Conservation (phyloP, 2,797 vertebrate species). For the Morus bassanus region DNA sequence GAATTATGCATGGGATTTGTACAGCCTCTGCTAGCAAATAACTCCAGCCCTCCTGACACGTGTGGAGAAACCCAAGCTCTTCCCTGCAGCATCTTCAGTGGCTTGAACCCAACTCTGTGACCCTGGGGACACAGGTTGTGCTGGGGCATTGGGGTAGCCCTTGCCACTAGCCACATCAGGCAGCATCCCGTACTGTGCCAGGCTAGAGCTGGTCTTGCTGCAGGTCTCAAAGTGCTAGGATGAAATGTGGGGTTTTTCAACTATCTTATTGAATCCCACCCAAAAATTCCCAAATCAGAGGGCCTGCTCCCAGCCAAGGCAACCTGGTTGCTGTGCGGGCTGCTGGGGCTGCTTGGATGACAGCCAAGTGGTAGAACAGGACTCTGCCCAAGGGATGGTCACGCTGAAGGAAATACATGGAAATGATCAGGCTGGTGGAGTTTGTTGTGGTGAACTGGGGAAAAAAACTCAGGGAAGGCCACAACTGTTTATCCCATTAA, state of each 20-base stretch:
- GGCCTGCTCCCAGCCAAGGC: background rate
- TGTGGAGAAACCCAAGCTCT: background rate
- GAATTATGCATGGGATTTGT: conserved; percentile 30
- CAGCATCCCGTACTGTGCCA: background rate
- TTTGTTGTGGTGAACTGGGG: background rate
- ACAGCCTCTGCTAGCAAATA: background rate
- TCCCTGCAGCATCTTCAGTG: background rate
- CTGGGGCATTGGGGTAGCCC: background rate
- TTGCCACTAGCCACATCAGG: background rate
- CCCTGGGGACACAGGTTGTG: fast-evolving
- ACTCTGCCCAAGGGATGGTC: background rate
- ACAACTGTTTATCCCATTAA: background rate
- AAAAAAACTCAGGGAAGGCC: background rate
- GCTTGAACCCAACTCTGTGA: background rate
- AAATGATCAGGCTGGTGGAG: background rate
- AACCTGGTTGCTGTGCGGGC: background rate
- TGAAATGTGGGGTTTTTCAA: background rate
- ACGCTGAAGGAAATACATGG: background rate
- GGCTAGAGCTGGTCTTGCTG: background rate
- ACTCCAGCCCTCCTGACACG: background rate
- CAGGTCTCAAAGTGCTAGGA: background rate
- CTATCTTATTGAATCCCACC: background rate
- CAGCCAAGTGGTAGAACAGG: background rate
- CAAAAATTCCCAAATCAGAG: background rate
- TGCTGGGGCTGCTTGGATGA: background rate